Evolutionary conservation across 2,113 vertebrate species (phyloP).

Genomic region (Perca flavescens): DNA sequence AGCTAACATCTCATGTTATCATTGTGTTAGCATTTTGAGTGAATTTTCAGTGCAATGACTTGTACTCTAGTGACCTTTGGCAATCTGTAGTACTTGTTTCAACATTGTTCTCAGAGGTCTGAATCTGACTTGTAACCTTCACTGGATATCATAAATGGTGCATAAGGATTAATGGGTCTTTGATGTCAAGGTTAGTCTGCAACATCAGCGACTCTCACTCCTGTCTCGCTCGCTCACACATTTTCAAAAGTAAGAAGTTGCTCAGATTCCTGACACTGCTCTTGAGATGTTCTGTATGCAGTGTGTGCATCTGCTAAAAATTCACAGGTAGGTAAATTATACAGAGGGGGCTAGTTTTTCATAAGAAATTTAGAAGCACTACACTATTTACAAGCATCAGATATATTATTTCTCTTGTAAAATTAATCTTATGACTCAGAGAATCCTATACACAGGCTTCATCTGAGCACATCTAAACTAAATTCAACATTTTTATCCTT

Average conservation of each 20-base stretch:
- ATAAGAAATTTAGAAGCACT: constrained; percentile 12
- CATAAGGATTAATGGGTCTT: constrained; percentile 29
- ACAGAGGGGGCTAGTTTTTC: background rate
- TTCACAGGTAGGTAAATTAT: constrained; percentile 12
- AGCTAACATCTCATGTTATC: background rate
- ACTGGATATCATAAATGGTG: constrained; percentile 5
- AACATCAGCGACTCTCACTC: background rate
- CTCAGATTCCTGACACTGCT: background rate
- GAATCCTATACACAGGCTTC: background rate
- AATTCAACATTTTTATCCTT: background rate
- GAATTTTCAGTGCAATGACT: constrained; percentile 25
- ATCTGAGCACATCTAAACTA: background rate
- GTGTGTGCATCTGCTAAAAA: background rate
- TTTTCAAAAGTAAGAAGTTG: constrained; percentile 5
- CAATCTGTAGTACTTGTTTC: constrained; percentile 26
- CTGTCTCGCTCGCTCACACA: background rate
- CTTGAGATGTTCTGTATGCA: constrained; percentile 4
- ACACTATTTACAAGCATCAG: constrained; percentile 15
- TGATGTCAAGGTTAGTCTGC: constrained; percentile 53
- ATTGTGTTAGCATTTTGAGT: background rate
- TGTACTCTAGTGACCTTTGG: constrained; percentile 14
- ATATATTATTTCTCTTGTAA: constrained; percentile 5
- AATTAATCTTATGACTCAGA: background rate
- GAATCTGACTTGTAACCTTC: constrained; percentile 34
- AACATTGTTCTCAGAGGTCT: constrained; percentile 41